phyloP scores from a whole-genome alignment of 2,888 invertebrate species.

The Steinernema carpocapsae region DNA sequence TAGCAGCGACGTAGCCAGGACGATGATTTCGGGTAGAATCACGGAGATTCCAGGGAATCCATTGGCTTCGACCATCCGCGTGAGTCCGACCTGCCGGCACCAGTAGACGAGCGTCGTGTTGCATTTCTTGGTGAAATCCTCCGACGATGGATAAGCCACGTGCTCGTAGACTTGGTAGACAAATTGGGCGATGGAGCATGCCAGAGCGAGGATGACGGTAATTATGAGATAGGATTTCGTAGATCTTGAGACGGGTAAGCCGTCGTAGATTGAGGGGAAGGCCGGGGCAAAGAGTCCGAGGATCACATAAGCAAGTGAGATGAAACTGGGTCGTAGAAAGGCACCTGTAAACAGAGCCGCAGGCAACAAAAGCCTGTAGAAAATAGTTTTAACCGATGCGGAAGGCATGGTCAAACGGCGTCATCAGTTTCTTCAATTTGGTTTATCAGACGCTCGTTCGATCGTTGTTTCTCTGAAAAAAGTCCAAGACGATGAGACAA shows the following conservation, averaged over 20 bases:
- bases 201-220: constrained; percentile 42
- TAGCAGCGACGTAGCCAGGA: constrained; percentile 48
- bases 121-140: constrained; percentile 37
- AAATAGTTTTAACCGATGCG: constrained; percentile 43
- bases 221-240: constrained; percentile 42
- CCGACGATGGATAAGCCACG: constrained; percentile 22
- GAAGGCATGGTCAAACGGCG: constrained; percentile 41
- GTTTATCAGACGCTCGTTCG: neutral
- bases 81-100: constrained; percentile 46
- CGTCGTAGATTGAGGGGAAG: constrained; percentile 52
- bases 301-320: constrained; percentile 62
- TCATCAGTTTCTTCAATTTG: neutral
- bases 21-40: constrained; percentile 57
- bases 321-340: constrained; percentile 61
- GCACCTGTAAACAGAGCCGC: constrained; percentile 53
- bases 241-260: constrained; percentile 26
- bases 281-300: constrained; percentile 57
- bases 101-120: constrained; percentile 37
- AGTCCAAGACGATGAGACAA: no score
- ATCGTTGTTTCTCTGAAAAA: neutral
- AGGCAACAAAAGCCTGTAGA: constrained; percentile 48
- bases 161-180: constrained; percentile 51
- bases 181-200: constrained; percentile 48
- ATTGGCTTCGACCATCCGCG: constrained; percentile 41
- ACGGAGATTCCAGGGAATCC: constrained; percentile 48